Conservation (phyloP, 2,113 vertebrate species). For the Notarius quadriscutis region DNA sequence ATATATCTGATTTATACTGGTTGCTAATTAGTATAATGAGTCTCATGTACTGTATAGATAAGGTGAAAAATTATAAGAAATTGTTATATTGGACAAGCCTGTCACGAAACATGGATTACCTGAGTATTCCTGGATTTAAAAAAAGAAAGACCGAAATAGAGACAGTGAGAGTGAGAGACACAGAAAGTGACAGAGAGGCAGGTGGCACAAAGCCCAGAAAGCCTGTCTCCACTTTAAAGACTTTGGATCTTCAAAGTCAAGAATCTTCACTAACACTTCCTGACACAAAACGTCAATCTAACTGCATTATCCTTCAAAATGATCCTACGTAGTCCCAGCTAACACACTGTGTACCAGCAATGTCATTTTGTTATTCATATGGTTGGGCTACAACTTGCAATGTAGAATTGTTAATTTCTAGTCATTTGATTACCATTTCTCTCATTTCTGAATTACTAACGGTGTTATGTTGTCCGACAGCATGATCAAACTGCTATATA, state of each 20-base stretch:
- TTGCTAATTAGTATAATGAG: not conserved
- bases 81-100: not conserved
- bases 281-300: conserved; percentile 8
- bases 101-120: not conserved
- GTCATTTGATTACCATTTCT: not conserved
- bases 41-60: not conserved
- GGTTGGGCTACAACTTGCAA: not conserved
- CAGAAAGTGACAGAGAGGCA: conserved; percentile 19
- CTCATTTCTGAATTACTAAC: not conserved
- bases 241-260: conserved; percentile 1
- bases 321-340: not conserved
- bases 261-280: not conserved
- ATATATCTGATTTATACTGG: not conserved
- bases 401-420: not conserved
- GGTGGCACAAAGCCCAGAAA: conserved; percentile 16
- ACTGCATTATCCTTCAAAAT: not conserved
- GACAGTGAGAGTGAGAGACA: conserved; percentile 12
- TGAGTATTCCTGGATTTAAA: not conserved
- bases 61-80: not conserved
- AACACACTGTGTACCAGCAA: not conserved
- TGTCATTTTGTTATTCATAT: not conserved
- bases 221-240: not conserved
- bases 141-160: conserved; percentile 24
- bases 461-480: not conserved
- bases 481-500: no score